Base-by-base conservation (phyloP, 2,888 invertebrate genomes). In the Andrena chrysosceles region DNA sequence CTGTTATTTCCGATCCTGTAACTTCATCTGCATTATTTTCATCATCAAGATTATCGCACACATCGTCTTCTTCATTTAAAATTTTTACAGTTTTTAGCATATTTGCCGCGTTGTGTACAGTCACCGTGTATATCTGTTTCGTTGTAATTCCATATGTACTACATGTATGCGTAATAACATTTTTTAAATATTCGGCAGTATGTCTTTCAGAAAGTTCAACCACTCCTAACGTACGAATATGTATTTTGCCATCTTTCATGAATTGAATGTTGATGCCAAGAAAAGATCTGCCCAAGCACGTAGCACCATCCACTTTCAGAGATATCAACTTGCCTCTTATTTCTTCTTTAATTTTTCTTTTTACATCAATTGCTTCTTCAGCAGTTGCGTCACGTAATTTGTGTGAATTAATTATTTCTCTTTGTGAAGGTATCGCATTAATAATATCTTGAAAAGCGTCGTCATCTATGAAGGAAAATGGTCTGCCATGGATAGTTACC, bases 241-340 rank as follows among this genome's bases (percentile, higher is more conserved):
- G 59, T 59, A 59, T 23, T 59, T 59, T 59, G n/a, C 59, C 59
- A 26, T 59, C 29, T 59, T 59, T 59, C n/a, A 59, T 59, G 26
- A 59, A 59, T 59, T 59, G 26, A 26, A 16, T 59, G 2, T 59
- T 59, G 26, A 59, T 59, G 26, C 59, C 59, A 5, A 29, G n/a
- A n/a, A n/a, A n/a, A n/a, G n/a, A n/a, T n/a, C n/a, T n/a, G n/a
- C n/a, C n/a, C n/a, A n/a, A n/a, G n/a, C n/a, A n/a, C n/a, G n/a
- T n/a, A n/a, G n/a, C n/a, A n/a, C n/a, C n/a, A n/a, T n/a, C n/a
- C n/a, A n/a, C n/a, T n/a, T n/a, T n/a, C n/a, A n/a, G n/a, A n/a
- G n/a, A n/a, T n/a, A n/a, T n/a, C n/a, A n/a, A n/a, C n/a, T n/a
- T n/a, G n/a, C n/a, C n/a, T n/a, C n/a, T n/a, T n/a, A n/a, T n/a